phyloP scores from a whole-genome alignment of 1,140 invertebrate species.

The Drosophila carrolli region DNA sequence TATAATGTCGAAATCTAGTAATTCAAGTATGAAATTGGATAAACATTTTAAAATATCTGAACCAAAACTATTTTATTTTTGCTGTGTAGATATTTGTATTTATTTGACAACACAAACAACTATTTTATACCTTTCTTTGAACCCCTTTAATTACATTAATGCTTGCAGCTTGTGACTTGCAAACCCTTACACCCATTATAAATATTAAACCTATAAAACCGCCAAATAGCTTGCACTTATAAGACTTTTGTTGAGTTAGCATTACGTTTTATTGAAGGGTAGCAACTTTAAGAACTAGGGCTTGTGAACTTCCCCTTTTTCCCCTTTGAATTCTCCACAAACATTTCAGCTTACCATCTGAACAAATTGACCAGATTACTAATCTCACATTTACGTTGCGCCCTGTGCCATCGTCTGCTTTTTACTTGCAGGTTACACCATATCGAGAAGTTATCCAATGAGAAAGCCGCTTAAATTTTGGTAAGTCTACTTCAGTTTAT shows the following conservation, averaged over 20 bases:
- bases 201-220: slow-evolving; percentile 42
- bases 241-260: not conserved
- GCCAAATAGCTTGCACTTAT: slow-evolving; percentile 5
- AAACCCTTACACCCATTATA: slow-evolving; percentile 17
- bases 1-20: too few species aligned
- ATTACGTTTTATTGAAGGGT: not conserved
- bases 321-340: slow-evolving; percentile 10
- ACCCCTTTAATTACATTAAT: not conserved
- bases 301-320: slow-evolving; percentile 16
- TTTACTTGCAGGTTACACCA: slow-evolving; percentile 84
- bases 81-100: not conserved
- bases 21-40: not conserved
- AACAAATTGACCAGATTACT: slow-evolving; percentile 62
- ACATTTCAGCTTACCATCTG: slow-evolving; percentile 42
- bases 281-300: slow-evolving; percentile 6
- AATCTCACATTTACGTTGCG: slow-evolving; percentile 74
- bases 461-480: slow-evolving; percentile 85
- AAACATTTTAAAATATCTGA: not conserved
- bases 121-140: too few species aligned
- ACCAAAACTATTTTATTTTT: too few species aligned
- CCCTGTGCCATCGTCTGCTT: slow-evolving; percentile 64
- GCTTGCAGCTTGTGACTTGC: slow-evolving; percentile 53
- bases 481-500: slow-evolving; percentile 61
- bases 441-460: slow-evolving; percentile 85
- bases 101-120: not conserved